Conservation (phyloP, 2,888 invertebrate species). For the Lasioglossum morio region DNA sequence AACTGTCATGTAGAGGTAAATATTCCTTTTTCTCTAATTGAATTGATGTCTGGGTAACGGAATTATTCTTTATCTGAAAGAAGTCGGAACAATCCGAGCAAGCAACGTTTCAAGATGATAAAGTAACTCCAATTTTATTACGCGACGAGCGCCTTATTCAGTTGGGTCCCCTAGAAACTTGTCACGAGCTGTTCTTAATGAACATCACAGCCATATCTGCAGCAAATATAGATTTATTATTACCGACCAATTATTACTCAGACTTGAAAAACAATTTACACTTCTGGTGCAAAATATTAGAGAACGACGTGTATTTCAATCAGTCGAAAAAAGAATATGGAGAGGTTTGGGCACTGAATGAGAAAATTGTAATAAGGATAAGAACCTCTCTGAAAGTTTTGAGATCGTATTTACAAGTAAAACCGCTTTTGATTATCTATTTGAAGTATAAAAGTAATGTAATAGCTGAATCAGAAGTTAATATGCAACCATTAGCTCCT, state of each 20-base stretch:
- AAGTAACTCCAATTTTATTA: slow-evolving; percentile 64
- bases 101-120: slow-evolving; percentile 22
- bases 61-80: slow-evolving; percentile 12
- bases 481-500: slow-evolving; percentile 86
- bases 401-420: slow-evolving; percentile 85
- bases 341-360: slow-evolving; percentile 83
- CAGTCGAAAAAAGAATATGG: slow-evolving; percentile 77
- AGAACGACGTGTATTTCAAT: slow-evolving; percentile 79
- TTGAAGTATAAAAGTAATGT: slow-evolving; percentile 83
- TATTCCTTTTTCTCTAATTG: slow-evolving; percentile 12
- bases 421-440: slow-evolving; percentile 85
- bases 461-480: slow-evolving; percentile 85
- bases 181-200: slow-evolving; percentile 85
- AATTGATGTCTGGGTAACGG: not conserved
- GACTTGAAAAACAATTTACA: slow-evolving; percentile 66
- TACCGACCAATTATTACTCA: slow-evolving; percentile 62
- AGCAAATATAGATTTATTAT: slow-evolving; percentile 86
- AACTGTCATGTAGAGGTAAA: slow-evolving; percentile 51
- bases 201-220: slow-evolving; percentile 86
- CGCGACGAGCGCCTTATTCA: slow-evolving; percentile 81
- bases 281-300: slow-evolving; percentile 80
- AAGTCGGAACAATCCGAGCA: slow-evolving; percentile 16
- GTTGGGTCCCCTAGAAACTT: slow-evolving; percentile 79
- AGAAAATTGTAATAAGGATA: slow-evolving; percentile 86
- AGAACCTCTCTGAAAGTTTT: slow-evolving; percentile 84